These are phyloP conservation scores for Perca flavescens DNA, from an alignment of 2,113 vertebrate species.

Conservation along the genomic window DNA sequence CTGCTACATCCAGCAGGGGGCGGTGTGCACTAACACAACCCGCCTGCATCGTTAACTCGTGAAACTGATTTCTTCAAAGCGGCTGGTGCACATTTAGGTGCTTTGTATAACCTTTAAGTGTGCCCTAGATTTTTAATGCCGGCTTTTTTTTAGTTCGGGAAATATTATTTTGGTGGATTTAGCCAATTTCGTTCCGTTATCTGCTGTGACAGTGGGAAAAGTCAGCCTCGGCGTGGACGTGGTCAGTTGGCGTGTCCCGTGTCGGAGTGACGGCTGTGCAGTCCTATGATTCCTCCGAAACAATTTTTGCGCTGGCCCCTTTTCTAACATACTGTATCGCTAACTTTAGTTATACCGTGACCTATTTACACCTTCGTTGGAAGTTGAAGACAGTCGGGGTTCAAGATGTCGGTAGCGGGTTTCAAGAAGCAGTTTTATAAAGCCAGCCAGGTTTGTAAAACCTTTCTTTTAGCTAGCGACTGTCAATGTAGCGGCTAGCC, in stretches of 20 bases:
- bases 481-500: constrained; percentile 69
- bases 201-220: constrained; percentile 48
- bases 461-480: constrained; percentile 67
- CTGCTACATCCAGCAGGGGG: constrained; percentile 48
- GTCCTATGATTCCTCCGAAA: constrained; percentile 68
- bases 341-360: constrained; percentile 31
- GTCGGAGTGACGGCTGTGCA: constrained; percentile 65
- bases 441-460: constrained; percentile 93
- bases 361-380: constrained; percentile 38
- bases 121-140: too few relatives aligned
- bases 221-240: constrained; percentile 73
- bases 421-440: constrained; percentile 99
- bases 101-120: neutral
- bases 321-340: constrained; percentile 45
- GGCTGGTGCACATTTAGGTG: constrained; percentile 17
- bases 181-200: neutral
- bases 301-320: constrained; percentile 43
- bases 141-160: too few relatives aligned
- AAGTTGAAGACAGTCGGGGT: constrained; percentile 50
- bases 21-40: constrained; percentile 21
- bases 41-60: neutral
- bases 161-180: neutral
- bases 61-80: constrained; percentile 53
- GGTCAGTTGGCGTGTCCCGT: constrained; percentile 78
- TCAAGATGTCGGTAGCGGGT: constrained; percentile 95